Conservation (phyloP, 2,113 vertebrate species). For the Pluvialis apricaria region DNA sequence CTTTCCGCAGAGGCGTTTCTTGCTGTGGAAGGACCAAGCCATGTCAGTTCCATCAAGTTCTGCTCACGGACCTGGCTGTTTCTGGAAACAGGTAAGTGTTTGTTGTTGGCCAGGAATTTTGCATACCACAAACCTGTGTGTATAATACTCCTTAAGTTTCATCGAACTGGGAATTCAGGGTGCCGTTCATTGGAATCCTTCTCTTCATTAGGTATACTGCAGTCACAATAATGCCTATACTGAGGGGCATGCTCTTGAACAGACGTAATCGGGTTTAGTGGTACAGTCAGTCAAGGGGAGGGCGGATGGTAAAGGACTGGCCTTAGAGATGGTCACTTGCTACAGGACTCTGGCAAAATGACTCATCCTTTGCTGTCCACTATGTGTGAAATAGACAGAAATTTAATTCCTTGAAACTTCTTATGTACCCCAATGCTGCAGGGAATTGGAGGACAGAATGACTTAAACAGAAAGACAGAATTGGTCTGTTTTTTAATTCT, state of each 20-base stretch:
- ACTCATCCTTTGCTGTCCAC: neutral
- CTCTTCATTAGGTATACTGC: neutral
- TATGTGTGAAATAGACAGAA: neutral
- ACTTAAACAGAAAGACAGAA: neutral
- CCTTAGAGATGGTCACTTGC: neutral
- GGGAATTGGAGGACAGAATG: neutral
- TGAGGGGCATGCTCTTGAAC: neutral
- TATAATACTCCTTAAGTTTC: neutral
- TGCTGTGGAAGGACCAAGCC: neutral
- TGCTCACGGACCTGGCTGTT: neutral
- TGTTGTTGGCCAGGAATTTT: neutral
- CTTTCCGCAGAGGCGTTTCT: neutral
- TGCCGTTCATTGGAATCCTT: neutral
- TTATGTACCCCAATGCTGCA: neutral
- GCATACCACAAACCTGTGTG: neutral
- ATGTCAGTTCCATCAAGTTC: neutral
- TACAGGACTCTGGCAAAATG: neutral
- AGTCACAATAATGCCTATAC: fast-evolving
- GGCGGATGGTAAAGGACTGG: neutral
- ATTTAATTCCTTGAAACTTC: neutral
- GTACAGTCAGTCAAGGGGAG: neutral
- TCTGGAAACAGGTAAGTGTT: neutral
- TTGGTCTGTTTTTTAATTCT: neutral
- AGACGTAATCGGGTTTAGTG: fast-evolving
- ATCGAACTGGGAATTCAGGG: neutral